phyloP scores from a whole-genome alignment of 2,113 vertebrate species.

The Polyodon spathula region DNA sequence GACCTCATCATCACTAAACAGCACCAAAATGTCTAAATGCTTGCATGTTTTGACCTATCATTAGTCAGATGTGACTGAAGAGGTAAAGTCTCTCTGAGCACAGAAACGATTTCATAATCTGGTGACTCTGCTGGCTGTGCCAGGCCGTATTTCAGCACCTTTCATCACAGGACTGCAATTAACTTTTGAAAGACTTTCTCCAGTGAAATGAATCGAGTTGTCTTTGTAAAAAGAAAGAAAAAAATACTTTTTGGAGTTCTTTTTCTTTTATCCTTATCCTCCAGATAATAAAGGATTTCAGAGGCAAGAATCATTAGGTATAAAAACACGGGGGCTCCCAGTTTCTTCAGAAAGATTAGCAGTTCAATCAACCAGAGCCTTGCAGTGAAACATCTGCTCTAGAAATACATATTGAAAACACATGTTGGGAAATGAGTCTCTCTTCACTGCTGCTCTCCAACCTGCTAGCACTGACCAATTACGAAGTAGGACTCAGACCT shows the following conservation, averaged over 20 bases:
- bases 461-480: conserved; percentile 21
- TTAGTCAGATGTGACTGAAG: not conserved
- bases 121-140: too few species aligned
- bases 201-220: not conserved
- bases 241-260: not conserved
- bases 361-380: not conserved
- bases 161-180: too few species aligned
- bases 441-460: conserved; percentile 32
- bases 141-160: not conserved
- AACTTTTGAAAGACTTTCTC: too few species aligned
- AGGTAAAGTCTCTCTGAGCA: too few species aligned
- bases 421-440: conserved; percentile 31
- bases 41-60: not conserved
- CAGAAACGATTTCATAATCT: too few species aligned
- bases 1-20: conserved; percentile 4
- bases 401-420: conserved; percentile 36
- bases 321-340: not conserved
- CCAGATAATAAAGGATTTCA: not conserved
- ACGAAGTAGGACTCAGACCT: conserved; percentile 18
- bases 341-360: not conserved
- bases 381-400: not conserved
- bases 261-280: conserved; percentile 4
- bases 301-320: not conserved
- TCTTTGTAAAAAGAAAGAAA: not conserved
- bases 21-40: conserved; percentile 1